phyloP scores from a whole-genome alignment of 2,888 invertebrate species.

The Hirtodrosophila alboralis region DNA sequence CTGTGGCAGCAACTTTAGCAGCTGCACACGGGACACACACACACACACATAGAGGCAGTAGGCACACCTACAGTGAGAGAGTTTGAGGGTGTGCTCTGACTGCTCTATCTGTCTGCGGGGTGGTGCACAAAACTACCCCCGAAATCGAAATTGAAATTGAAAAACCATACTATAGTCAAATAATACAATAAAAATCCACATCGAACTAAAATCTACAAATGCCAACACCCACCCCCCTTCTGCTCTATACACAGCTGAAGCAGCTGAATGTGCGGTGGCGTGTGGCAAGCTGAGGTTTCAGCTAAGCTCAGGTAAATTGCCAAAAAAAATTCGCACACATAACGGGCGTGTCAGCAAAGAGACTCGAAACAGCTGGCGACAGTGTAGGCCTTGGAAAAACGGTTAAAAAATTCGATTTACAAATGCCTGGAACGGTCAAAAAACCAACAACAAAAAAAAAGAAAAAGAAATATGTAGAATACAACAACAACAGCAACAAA shows the following conservation, averaged over 20 bases:
- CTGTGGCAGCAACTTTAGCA: constrained; percentile 52
- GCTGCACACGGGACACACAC: constrained; percentile 34
- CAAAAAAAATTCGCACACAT: background rate
- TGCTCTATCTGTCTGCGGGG: constrained; percentile 21
- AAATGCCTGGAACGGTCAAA: constrained; percentile 28
- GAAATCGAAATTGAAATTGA: constrained; percentile 58
- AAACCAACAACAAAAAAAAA: constrained; percentile 17
- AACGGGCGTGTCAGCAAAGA: constrained; percentile 45
- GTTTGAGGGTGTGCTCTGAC: constrained; percentile 68
- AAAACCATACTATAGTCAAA: constrained; percentile 51
- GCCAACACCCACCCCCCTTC: background rate
- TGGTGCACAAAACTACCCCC: constrained; percentile 65
- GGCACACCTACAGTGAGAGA: constrained; percentile 29
- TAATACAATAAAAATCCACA: constrained; percentile 42
- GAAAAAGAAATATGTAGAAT: constrained; percentile 30
- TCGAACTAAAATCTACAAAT: constrained; percentile 34
- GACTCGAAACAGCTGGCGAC: constrained; percentile 44
- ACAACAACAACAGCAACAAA: constrained; percentile 31
- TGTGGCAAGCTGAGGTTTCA: too few relatives aligned
- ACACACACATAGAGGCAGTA: too few relatives aligned
- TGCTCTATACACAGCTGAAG: constrained; percentile 28
- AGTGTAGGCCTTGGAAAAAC: constrained; percentile 53
- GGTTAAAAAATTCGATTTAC: constrained; percentile 35
- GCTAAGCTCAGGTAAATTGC: constrained; percentile 42
- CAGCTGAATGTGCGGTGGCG: too few relatives aligned